Evolutionary conservation across 2,113 vertebrate genomes (phyloP).

Genomic region (Laticauda laticaudata): DNA sequence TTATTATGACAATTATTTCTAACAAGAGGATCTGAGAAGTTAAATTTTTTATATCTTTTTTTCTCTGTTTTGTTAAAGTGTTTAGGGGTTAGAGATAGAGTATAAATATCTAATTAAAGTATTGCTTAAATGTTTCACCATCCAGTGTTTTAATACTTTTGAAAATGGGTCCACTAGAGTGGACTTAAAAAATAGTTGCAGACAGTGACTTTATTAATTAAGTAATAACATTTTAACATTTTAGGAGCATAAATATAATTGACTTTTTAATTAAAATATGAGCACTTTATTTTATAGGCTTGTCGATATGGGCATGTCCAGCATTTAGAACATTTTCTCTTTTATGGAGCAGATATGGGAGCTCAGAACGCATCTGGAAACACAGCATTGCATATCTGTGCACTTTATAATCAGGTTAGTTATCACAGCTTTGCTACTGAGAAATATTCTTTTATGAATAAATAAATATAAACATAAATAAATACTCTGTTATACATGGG

Average conservation of each 20-base stretch:
- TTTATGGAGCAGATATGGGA: constrained; percentile 85
- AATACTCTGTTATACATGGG: not conserved
- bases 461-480: not conserved
- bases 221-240: not conserved
- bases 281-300: constrained; percentile 52
- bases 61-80: not conserved
- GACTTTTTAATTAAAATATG: not conserved
- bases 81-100: not conserved
- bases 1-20: not conserved
- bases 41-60: not conserved
- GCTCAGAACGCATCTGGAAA: constrained; percentile 86
- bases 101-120: not conserved
- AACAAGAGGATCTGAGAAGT: not conserved
- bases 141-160: not conserved
- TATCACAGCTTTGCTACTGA: not conserved
- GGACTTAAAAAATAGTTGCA: not conserved
- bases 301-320: constrained; percentile 83
- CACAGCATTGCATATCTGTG: constrained; percentile 85
- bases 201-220: not conserved
- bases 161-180: not conserved
- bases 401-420: constrained; percentile 89
- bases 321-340: constrained; percentile 83
- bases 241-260: not conserved
- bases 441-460: not conserved
- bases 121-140: not conserved